phyloP scores from a whole-genome alignment of 2,113 vertebrate genomes.

The Typhlomys cinereus region DNA sequence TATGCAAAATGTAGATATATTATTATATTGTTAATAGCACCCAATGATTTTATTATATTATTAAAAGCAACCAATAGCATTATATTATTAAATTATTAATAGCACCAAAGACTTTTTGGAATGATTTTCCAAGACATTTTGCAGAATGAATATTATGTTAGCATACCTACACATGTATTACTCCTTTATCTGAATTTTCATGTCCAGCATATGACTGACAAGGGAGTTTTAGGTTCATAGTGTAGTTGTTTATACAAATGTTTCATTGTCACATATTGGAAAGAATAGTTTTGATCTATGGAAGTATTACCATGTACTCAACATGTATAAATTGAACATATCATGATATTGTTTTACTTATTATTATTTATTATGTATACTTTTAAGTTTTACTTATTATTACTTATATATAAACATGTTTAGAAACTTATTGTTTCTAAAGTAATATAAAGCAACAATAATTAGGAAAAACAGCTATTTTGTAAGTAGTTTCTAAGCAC shows the following conservation, averaged over 20 bases:
- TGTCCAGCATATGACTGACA: background rate
- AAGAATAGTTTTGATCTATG: conserved; percentile 23
- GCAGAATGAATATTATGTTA: conserved; percentile 15
- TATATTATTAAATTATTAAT: too few species aligned
- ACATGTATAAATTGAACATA: background rate
- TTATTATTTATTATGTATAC: too few species aligned
- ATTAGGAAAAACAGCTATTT: background rate
- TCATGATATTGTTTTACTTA: conserved; percentile 12
- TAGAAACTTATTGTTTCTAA: conserved; percentile 65
- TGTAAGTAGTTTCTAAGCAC: conserved; percentile 53
- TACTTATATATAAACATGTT: too few species aligned
- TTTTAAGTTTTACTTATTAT: too few species aligned
- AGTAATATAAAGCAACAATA: conserved; percentile 56
- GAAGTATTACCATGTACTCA: background rate
- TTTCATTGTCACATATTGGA: background rate
- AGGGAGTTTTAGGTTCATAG: background rate
- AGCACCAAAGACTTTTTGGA: background rate
- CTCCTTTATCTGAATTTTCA: conserved; percentile 31
- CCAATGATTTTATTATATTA: too few species aligned
- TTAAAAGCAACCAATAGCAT: too few species aligned
- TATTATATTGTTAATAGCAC: too few species aligned
- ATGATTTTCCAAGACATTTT: background rate
- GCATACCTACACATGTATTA: background rate
- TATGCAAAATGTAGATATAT: conserved; percentile 42
- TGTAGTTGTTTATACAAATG: conserved; percentile 15